Conservation (phyloP, 2,113 vertebrate genomes). For the Cettia cetti region DNA sequence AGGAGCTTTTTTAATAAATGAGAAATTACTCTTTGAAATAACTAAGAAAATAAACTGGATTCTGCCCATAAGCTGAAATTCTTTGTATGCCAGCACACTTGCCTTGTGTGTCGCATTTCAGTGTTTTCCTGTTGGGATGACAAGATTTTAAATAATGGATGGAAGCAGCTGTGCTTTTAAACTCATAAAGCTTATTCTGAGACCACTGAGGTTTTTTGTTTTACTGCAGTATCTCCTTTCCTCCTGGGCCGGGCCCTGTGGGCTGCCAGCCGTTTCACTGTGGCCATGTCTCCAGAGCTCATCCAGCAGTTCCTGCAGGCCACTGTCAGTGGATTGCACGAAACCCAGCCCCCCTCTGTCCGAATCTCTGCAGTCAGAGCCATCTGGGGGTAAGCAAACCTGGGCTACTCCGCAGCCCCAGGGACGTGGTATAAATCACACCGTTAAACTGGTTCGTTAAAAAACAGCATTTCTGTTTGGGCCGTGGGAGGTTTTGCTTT, state of each 20-base stretch:
- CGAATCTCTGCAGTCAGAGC: conserved; percentile 95
- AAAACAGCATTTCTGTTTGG: neutral
- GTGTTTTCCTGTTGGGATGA: neutral
- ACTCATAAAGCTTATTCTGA: neutral
- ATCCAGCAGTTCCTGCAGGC: conserved; percentile 98
- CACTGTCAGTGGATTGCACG: conserved; percentile 93
- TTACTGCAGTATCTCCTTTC: conserved; percentile 85
- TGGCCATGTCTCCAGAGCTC: conserved; percentile 95
- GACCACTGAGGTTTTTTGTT: neutral
- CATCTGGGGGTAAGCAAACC: conserved; percentile 92
- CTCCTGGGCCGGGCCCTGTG: conserved; percentile 93
- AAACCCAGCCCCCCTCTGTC: conserved; percentile 92
- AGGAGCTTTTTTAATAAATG: neutral
- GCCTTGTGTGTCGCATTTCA: neutral
- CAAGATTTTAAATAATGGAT: neutral
- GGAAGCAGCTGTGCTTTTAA: neutral
- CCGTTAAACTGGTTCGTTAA: neutral
- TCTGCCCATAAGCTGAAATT: neutral
- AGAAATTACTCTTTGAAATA: neutral
- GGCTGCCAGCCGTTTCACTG: conserved; percentile 95
- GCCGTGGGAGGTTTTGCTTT: neutral
- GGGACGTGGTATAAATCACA: accelerated
- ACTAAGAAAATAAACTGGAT: neutral
- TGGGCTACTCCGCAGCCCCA: neutral
- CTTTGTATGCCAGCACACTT: neutral